phyloP scores from a whole-genome alignment of 2,888 invertebrate species.

The Lumbricus terrestris region DNA sequence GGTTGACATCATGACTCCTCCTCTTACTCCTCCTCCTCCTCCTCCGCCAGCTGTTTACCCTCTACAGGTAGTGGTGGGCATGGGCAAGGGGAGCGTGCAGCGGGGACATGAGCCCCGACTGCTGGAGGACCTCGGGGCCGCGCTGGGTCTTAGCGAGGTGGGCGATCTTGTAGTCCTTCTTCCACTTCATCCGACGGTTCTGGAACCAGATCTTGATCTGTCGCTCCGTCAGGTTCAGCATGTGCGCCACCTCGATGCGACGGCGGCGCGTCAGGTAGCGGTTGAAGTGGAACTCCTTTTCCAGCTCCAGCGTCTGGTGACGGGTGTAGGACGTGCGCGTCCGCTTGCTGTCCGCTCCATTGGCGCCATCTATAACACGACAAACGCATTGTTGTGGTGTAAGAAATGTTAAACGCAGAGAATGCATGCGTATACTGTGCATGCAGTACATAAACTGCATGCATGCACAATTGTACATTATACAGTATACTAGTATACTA shows the following conservation, averaged over 20 bases:
- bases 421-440: too few relatives aligned
- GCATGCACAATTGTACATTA: too few relatives aligned
- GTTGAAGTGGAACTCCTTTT: slow-evolving; percentile 98
- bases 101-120: slow-evolving; percentile 21
- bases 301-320: slow-evolving; percentile 94
- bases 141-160: slow-evolving; percentile 33
- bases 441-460: not conserved
- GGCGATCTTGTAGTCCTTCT: slow-evolving; percentile 35
- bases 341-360: slow-evolving; percentile 77
- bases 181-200: slow-evolving; percentile 33
- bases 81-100: slow-evolving; percentile 31
- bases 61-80: slow-evolving; percentile 32
- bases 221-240: slow-evolving; percentile 33
- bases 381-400: not conserved
- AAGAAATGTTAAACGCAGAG: not conserved
- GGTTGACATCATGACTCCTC: not conserved
- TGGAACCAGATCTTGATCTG: slow-evolving; percentile 35
- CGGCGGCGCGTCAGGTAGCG: slow-evolving; percentile 83
- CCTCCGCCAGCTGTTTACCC: not conserved
- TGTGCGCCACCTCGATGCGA: slow-evolving; percentile 30
- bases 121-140: slow-evolving; percentile 29
- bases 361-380: slow-evolving; percentile 22
- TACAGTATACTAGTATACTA: too few relatives aligned
- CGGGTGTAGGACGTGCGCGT: slow-evolving; percentile 96
- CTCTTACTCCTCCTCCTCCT: not conserved